Conservation (phyloP, 2,797 vertebrate genomes). For the Fringilla coelebs region DNA sequence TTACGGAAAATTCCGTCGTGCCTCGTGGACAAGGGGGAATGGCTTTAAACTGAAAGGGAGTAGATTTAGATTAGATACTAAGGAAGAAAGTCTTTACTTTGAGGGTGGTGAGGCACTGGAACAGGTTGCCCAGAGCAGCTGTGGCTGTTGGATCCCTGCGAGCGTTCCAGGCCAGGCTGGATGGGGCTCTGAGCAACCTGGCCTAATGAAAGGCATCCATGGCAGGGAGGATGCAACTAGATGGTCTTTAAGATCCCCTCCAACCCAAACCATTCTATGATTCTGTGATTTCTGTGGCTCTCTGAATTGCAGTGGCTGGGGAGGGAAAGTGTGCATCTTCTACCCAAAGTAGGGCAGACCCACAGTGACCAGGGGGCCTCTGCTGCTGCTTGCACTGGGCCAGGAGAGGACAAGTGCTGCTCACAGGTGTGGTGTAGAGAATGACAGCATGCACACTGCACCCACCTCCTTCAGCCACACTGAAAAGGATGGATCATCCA, state of each 20-base stretch:
- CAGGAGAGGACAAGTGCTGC: background rate
- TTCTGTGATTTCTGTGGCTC: background rate
- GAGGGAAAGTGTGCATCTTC: background rate
- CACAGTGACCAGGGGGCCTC: background rate
- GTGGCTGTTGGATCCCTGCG: background rate
- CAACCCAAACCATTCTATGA: background rate
- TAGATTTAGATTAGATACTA: background rate
- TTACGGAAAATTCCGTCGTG: background rate
- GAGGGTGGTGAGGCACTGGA: background rate
- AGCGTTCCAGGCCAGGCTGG: background rate
- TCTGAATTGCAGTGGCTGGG: background rate
- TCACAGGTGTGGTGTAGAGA: fast-evolving
- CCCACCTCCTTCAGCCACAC: background rate
- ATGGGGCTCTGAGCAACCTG: background rate
- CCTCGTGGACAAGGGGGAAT: background rate
- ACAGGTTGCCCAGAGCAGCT: background rate
- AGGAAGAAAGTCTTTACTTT: background rate
- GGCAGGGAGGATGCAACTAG: background rate
- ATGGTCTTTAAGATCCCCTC: background rate
- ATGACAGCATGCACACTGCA: fast-evolving
- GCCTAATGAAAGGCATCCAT: background rate
- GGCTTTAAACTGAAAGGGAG: no score
- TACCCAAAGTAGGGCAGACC: background rate
- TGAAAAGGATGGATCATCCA: background rate
- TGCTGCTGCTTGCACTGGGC: background rate